Evolutionary conservation across 1,140 invertebrate genomes (phyloP), one percentile per base, ranked within the genome.

Genomic region (Leptopilina clavipes): DNA sequence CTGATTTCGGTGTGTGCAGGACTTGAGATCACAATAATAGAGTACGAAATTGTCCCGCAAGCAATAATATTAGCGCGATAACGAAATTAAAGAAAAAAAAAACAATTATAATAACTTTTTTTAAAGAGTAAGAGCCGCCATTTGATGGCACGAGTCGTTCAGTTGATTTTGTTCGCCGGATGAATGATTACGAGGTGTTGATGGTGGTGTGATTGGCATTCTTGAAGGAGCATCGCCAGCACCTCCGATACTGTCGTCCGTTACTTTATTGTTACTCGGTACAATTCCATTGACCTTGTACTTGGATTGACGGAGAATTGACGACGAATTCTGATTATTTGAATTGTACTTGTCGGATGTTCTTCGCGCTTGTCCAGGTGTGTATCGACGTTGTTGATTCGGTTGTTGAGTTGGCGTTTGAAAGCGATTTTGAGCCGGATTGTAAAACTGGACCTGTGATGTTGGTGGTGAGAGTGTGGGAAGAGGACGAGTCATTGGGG

Each of bases 111-210:
- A 52, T 90, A 81, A 73, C 77, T 88, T 22, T 45, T 45, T 45
- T 45, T 45, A 45, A 14, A 52, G 48, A 52, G 48, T 52, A 52
- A 90, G 86, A 37, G 88, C 83, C 80, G 90, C 89, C 80, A 91
- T 86, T 59, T 89, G 89, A 87, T 90, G 90, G 83, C 89, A 90
- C 80, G 87, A 76, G 17, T 90, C 90, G 76, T 78, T 84, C 17
- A 90, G 79, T 71, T 87, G 86, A 80, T 81, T 85, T 48, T 85
- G 85, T 76, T 89, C 86, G 19, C 79, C 78, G 1, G 75, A 40
- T 40, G 37, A 45, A 71, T 82, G 82, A 19, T 75, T 76, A 14
- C 86, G 79, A 0, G 89, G 88, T 0, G 88, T 89, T 1, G 82
- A 82, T 0, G 88, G 88, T 11, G 89, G 88, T 2, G 88, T 89